A percentile compares a stretch with the other conserved stretches of the same genome.
phyloP scores from a whole-genome alignment of 2,113 vertebrate genomes.

The mouse (Mus musculus) region GRCm39 chr7:75758501-75759000 shows the following conservation, averaged over 20 bases:
- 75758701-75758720: neutral
- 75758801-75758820: neutral
- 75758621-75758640: neutral
- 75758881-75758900: neutral
- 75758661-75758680: neutral
- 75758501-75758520: neutral
- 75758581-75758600: neutral
- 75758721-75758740: neutral
- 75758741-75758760: neutral
- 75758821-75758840: neutral
- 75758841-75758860: neutral
- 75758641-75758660: neutral
- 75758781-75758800: neutral
- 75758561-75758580: neutral
- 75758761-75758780: neutral
- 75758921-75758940: neutral
- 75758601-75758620: neutral
- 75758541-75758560: neutral
- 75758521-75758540: neutral
- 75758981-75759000: neutral
- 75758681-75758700: neutral
- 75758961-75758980: neutral
- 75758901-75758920: neutral
- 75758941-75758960: neutral
- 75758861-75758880: neutral